Evolutionary conservation across 1,140 invertebrate species (phyloP).

Genomic region (Diuraphis noxia): DNA sequence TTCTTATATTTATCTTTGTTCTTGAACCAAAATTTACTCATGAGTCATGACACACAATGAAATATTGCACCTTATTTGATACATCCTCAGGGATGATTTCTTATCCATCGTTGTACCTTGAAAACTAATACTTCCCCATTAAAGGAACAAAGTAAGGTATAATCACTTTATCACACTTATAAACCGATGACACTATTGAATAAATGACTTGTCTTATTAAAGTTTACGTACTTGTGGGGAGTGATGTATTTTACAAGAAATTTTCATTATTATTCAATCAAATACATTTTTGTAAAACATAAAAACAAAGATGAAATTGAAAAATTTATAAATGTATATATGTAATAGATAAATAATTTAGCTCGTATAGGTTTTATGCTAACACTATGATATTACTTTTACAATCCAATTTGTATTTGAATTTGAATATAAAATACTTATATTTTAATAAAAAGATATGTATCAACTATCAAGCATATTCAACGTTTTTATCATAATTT

Average conservation of each 20-base stretch:
- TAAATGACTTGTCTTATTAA: background rate
- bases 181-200: conserved; percentile 1
- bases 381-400: no score
- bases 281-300: background rate
- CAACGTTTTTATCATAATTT: background rate
- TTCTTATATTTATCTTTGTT: background rate
- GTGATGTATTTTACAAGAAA: background rate
- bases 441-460: background rate
- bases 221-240: background rate
- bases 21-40: background rate
- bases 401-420: background rate
- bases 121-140: conserved; percentile 18
- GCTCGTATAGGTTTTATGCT: no score
- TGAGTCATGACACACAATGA: background rate
- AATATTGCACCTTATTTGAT: background rate
- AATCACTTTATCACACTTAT: conserved; percentile 17
- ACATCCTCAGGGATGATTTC: background rate
- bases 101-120: background rate
- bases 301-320: background rate
- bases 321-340: background rate
- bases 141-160: background rate
- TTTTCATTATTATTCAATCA: no score
- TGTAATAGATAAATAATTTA: background rate
- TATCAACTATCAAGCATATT: background rate
- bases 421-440: background rate